Evolutionary conservation across 2,797 vertebrate species (phyloP), one percentile per base, ranked within the genome.

Genomic region (Mastacembelus armatus): DNA sequence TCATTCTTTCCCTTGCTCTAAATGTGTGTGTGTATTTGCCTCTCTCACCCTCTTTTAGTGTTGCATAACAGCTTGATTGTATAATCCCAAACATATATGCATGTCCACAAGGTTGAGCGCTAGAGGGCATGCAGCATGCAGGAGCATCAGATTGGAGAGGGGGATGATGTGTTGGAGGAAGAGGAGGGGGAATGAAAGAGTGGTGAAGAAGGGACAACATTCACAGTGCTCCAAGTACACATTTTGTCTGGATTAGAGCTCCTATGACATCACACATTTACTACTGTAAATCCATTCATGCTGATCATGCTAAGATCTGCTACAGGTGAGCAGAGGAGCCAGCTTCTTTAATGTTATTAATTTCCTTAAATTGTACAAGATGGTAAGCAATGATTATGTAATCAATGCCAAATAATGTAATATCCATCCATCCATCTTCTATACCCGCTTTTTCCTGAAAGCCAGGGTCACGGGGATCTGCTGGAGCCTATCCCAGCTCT

Each of bases 31-130:
- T 48, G 63, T 73, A 54, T 83, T 35, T 65, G 65, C 61, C 74
- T 87, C 66, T 68, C 76, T 85, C 57, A 33, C 61, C 85, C 78
- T 77, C 78, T 80, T 74, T 77, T 35, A 71, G 77, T 21, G 64
- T 93, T 93, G 86, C 82, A 40, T 92, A 93, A 94, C 82, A 64
- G 75, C 77, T 78, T 81, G 80, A 91, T 94, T 92, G 91, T 85
- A 92, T 92, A 93, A 93, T 91, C 84, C 85, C 73, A 88, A 87
- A 89, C 87, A 89, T 92, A 89, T 87, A 91, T 88, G 86, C 84
- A 81, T 79, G 85, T 88, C 89, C 87, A 89, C 84, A 54, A 83
- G 84, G 81, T 81, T 86, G 80, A 86, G 81, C 15, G 39, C 74
- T 59, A 33, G 61, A 85, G 82, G 66, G 80, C 79, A 83, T 78